phyloP scores from a whole-genome alignment of 2,888 invertebrate species.

The Rhyacophila evoluta region DNA sequence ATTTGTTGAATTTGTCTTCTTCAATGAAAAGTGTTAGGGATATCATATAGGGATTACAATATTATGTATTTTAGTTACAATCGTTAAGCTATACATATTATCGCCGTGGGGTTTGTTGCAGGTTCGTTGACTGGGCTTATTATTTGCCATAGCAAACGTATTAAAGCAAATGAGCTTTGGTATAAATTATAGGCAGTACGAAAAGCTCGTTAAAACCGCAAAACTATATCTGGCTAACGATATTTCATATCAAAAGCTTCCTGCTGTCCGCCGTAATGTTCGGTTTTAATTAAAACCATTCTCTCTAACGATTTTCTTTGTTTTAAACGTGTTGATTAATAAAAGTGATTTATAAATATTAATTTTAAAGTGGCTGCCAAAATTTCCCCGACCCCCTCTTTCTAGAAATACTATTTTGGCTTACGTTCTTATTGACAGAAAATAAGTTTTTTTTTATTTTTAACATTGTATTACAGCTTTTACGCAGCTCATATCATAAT shows the following conservation, averaged over 20 bases:
- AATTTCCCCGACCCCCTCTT: not conserved
- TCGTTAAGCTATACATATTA: too few relatives aligned
- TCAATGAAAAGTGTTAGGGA: too few relatives aligned
- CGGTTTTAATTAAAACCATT: not conserved
- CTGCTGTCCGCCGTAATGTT: not conserved
- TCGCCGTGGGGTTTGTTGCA: too few relatives aligned
- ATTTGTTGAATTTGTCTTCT: too few relatives aligned
- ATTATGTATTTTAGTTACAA: too few relatives aligned
- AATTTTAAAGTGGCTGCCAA: not conserved
- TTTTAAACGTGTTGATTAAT: not conserved
- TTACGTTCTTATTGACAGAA: not conserved
- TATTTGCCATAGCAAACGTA: too few relatives aligned
- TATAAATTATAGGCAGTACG: too few relatives aligned
- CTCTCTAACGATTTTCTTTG: not conserved
- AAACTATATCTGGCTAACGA: not conserved
- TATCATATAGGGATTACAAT: too few relatives aligned
- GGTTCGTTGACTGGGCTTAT: too few relatives aligned
- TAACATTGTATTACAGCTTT: not conserved
- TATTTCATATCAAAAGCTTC: not conserved
- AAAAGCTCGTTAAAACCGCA: not conserved
- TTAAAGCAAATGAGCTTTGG: too few relatives aligned
- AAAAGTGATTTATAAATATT: not conserved
- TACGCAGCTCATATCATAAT: not conserved
- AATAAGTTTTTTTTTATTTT: not conserved
- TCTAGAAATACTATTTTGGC: not conserved